Percentiles rank a stretch among this genome's conserved stretches.
phyloP scores from a whole-genome alignment of 2,113 vertebrate genomes.

The Tyrannus savana region DNA sequence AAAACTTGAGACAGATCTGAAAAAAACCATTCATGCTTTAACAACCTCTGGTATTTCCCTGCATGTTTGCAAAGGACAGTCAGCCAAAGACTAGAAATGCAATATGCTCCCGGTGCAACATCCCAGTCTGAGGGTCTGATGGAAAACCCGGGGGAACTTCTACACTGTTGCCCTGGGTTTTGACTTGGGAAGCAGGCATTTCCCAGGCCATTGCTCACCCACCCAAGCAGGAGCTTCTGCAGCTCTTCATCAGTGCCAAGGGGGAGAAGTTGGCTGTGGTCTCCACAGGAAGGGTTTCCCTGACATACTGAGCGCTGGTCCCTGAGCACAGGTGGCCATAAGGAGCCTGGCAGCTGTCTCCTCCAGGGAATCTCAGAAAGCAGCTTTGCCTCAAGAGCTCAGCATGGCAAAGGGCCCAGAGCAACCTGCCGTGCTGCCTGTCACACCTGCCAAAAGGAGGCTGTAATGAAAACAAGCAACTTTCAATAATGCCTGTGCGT shows the following conservation, averaged over 20 bases:
- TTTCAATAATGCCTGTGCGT: neutral
- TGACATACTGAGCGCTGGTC: rapidly evolving
- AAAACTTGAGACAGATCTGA: rapidly evolving
- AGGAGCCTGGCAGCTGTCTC: neutral
- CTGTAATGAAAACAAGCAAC: neutral
- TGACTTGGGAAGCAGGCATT: rapidly evolving
- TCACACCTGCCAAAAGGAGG: constrained; percentile 1
- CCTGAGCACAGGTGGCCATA: neutral
- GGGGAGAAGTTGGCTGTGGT: neutral
- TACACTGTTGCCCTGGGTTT: neutral
- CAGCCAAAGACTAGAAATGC: neutral
- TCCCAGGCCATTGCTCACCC: neutral
- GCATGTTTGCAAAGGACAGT: neutral
- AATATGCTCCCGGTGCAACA: neutral
- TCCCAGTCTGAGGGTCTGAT: neutral
- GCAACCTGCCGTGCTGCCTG: neutral
- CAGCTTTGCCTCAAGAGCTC: neutral
- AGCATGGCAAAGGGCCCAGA: neutral
- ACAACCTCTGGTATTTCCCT: neutral
- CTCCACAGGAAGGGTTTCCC: neutral
- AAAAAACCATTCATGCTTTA: neutral
- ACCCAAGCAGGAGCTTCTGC: neutral
- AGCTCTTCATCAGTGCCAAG: rapidly evolving
- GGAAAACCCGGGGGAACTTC: neutral
- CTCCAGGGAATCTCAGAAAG: neutral